phyloP scores from a whole-genome alignment of 2,113 vertebrate genomes.

The Pomatostomus ruficeps region DNA sequence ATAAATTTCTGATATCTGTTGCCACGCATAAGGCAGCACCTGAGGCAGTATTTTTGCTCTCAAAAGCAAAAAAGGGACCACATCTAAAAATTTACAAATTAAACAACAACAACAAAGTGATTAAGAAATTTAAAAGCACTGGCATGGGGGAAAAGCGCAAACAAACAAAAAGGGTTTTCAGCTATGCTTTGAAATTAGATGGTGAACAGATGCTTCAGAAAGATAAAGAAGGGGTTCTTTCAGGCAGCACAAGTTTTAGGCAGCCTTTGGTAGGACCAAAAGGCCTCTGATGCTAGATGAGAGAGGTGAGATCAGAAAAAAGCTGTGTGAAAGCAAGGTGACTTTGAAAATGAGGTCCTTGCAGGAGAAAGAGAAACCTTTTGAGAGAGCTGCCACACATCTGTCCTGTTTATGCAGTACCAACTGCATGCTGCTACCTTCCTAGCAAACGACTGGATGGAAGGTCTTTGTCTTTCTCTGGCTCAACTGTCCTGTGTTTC shows the following conservation, averaged over 20 bases:
- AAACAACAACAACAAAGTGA: conserved; percentile 12
- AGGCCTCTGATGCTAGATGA: conserved; percentile 20
- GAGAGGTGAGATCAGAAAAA: conserved; percentile 29
- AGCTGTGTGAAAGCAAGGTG: background rate
- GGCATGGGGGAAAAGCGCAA: background rate
- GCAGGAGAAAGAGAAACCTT: background rate
- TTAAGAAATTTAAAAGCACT: background rate
- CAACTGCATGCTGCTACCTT: background rate
- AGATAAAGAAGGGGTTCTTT: conserved; percentile 12
- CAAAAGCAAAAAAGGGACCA: background rate
- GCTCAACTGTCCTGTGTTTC: background rate
- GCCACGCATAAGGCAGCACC: background rate
- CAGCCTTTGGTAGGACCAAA: conserved; percentile 7
- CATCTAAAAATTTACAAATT: conserved; percentile 12
- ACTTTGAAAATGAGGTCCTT: conserved; percentile 9
- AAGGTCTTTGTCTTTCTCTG: background rate
- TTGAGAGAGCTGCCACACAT: background rate
- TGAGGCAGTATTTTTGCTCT: conserved; percentile 3
- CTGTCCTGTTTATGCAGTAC: background rate
- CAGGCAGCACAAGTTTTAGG: background rate
- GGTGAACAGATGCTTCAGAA: conserved; percentile 35
- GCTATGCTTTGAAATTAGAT: conserved; percentile 39
- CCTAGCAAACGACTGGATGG: background rate
- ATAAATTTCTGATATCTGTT: conserved; percentile 28
- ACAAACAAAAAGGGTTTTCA: background rate